Conservation (phyloP, 2,888 invertebrate genomes). For the Agrilus biguttatus region DNA sequence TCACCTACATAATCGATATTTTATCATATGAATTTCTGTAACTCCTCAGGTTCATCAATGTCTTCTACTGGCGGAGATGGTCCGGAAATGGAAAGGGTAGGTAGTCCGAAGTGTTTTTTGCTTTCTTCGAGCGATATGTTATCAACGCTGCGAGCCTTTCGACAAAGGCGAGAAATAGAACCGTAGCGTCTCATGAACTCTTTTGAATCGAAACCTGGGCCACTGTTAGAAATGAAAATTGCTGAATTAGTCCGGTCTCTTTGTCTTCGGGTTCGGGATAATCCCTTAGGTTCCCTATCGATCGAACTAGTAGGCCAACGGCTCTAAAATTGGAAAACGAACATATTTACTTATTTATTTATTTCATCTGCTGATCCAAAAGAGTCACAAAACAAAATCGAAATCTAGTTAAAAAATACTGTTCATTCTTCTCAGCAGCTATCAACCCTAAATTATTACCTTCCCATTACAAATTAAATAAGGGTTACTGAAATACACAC, state of each 20-base stretch:
- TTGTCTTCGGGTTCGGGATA: constrained; percentile 37
- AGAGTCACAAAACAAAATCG: no score
- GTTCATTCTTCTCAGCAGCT: no score
- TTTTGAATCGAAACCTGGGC: constrained; percentile 61
- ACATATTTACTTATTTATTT: no score
- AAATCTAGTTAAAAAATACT: no score
- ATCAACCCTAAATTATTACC: no score
- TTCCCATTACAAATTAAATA: no score
- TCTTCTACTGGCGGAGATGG: constrained; percentile 60
- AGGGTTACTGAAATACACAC: no score
- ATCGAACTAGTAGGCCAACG: constrained; percentile 13
- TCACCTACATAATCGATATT: no score
- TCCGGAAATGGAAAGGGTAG: constrained; percentile 66
- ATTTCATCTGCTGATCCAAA: no score
- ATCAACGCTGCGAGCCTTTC: constrained; percentile 65
- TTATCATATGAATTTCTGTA: background rate
- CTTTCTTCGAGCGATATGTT: constrained; percentile 45
- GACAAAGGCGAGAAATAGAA: constrained; percentile 63
- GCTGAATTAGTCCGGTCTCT: constrained; percentile 75
- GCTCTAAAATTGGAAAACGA: constrained; percentile 7
- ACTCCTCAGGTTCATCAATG: constrained; percentile 8
- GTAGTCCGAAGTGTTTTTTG: constrained; percentile 48
- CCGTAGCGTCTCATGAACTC: constrained; percentile 69
- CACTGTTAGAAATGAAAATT: constrained; percentile 66
- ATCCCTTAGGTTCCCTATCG: constrained; percentile 13